Percentiles rank a stretch among this genome's conserved stretches.
Evolutionary conservation across 37 sponge, comb jelly and placozoan genomes (phyloP).

Genomic region (Diacarnus erythraeanus): DNA sequence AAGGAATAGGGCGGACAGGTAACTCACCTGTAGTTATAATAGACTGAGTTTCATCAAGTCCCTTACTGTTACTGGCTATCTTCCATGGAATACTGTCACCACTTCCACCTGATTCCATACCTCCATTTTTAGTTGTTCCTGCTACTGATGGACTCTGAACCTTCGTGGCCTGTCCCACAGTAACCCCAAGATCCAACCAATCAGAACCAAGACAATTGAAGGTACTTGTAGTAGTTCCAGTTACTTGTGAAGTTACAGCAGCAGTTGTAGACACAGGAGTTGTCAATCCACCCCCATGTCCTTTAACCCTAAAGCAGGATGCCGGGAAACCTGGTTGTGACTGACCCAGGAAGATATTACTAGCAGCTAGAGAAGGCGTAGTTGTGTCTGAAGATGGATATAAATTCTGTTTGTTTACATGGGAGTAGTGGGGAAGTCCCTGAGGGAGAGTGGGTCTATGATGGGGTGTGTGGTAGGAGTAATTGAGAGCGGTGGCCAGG

Average conservation of each 20-base stretch:
- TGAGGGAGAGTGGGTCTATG: not conserved
- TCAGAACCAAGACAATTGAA: constrained; percentile 1
- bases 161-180: constrained; percentile 1
- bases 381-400: not conserved
- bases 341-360: constrained; percentile 18
- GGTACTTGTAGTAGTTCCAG: not conserved
- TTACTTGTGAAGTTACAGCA: not conserved
- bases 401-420: not conserved
- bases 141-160: not conserved
- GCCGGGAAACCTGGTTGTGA: constrained; percentile 18
- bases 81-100: not conserved
- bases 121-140: not conserved
- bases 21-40: too few species aligned
- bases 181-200: constrained; percentile 19
- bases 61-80: not conserved
- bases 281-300: not conserved
- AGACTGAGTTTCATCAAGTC: too few species aligned
- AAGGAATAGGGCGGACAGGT: too few species aligned
- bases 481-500: constrained; percentile 9
- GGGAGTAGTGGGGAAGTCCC: not conserved
- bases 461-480: constrained; percentile 9
- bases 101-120: not conserved
- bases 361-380: not conserved
- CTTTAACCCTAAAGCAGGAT: not conserved
- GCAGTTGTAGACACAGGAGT: not conserved